Percentiles rank a stretch among this genome's conserved stretches.
phyloP scores from a whole-genome alignment of 1,140 invertebrate genomes.

The Drosophila setifemur region DNA sequence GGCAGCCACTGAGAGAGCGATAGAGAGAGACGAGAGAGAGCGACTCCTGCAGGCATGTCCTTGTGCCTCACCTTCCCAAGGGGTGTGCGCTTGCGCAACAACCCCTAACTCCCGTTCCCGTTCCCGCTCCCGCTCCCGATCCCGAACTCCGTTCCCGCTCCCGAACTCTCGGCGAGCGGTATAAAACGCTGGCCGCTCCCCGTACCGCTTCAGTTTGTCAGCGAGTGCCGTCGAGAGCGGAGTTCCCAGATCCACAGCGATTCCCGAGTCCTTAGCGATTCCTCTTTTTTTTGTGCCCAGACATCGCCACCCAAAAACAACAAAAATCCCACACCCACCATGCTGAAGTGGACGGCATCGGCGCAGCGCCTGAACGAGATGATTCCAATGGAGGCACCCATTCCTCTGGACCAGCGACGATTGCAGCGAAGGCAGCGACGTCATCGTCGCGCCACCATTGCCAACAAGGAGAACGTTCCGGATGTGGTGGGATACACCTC shows the following conservation, averaged over 20 bases:
- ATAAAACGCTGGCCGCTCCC: conserved; percentile 55
- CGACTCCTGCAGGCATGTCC: not conserved
- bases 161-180: conserved; percentile 16
- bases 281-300: conserved; percentile 6
- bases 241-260: not conserved
- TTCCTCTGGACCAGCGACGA: not conserved
- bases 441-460: conserved; percentile 47
- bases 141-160: not conserved
- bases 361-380: conserved; percentile 52
- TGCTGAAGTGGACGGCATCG: conserved; percentile 80
- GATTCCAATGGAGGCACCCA: not conserved
- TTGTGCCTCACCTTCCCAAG: not conserved
- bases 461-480: conserved; percentile 63
- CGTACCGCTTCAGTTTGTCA: conserved; percentile 76
- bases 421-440: conserved; percentile 22
- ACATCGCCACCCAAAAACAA: not conserved
- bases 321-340: conserved; percentile 13
- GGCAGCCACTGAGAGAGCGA: not conserved
- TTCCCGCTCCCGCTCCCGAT: no score
- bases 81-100: conserved; percentile 70
- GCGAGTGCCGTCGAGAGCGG: conserved; percentile 62
- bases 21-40: not conserved
- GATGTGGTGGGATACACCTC: conserved; percentile 61
- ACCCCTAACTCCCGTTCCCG: conserved; percentile 50
- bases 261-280: conserved; percentile 6